Percentiles rank a stretch among this genome's conserved stretches.
Evolutionary conservation across 2,888 invertebrate genomes (phyloP).

Genomic region (Mesorhabditis belari): DNA sequence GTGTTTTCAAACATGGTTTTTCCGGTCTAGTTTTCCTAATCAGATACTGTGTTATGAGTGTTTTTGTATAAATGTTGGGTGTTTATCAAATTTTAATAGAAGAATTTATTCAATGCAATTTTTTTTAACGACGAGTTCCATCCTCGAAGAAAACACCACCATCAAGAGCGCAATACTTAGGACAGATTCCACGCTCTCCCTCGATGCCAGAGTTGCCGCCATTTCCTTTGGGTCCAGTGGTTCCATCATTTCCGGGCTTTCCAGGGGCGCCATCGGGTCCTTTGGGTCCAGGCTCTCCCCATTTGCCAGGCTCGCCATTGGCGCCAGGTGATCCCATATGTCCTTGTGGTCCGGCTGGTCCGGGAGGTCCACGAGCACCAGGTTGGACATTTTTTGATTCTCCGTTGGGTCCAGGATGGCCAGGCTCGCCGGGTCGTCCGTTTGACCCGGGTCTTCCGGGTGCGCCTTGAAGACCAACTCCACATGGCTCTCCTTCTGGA

Average conservation of each 20-base stretch:
- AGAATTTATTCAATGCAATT: too few species aligned
- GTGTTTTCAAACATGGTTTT: too few species aligned
- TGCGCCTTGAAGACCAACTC: slow-evolving; percentile 15
- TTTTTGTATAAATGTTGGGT: too few species aligned
- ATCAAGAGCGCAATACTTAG: background rate
- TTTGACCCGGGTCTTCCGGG: slow-evolving; percentile 10
- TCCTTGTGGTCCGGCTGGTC: slow-evolving; percentile 21
- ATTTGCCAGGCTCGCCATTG: slow-evolving; percentile 10
- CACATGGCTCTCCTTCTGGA: slow-evolving; percentile 9
- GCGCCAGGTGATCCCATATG: slow-evolving; percentile 22
- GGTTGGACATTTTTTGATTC: slow-evolving; percentile 4
- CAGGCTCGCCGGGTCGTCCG: slow-evolving; percentile 18
- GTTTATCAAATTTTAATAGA: too few species aligned
- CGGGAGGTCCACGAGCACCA: slow-evolving; percentile 19
- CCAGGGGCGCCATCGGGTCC: slow-evolving; percentile 7
- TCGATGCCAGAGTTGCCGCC: background rate
- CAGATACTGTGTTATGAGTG: too few species aligned
- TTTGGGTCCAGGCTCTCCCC: slow-evolving; percentile 6
- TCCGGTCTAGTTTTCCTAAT: too few species aligned
- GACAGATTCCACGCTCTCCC: background rate
- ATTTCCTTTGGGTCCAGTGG: background rate
- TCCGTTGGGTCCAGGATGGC: slow-evolving; percentile 13
- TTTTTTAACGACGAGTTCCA: background rate
- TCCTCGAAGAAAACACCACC: background rate
- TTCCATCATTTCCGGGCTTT: background rate